These are phyloP conservation scores for Noctua janthina DNA, from an alignment of 2,888 invertebrate genomes.

Conservation along the genomic window DNA sequence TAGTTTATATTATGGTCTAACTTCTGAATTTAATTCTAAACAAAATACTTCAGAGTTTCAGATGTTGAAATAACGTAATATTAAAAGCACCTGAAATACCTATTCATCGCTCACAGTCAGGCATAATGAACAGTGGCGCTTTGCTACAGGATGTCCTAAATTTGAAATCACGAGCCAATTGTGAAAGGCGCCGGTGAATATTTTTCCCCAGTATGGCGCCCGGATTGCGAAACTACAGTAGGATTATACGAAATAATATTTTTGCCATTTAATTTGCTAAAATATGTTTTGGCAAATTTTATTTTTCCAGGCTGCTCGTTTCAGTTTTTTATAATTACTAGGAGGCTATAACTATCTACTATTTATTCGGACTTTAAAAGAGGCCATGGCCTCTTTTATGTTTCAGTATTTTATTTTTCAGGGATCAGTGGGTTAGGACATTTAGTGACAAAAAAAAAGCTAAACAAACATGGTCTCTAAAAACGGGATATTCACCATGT, in stretches of 20 bases:
- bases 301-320: too few relatives aligned
- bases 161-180: slow-evolving; percentile 45
- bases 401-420: background rate
- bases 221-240: slow-evolving; percentile 2
- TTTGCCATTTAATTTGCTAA: background rate
- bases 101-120: background rate
- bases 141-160: slow-evolving; percentile 34
- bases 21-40: background rate
- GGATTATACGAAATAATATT: background rate
- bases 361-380: background rate
- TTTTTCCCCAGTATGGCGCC: slow-evolving; percentile 1
- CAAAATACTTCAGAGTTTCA: background rate
- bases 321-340: background rate
- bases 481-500: too few relatives aligned
- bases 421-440: background rate
- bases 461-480: too few relatives aligned
- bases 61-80: background rate
- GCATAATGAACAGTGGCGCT: background rate
- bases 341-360: background rate
- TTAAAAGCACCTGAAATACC: background rate
- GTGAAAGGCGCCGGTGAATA: slow-evolving; percentile 23
- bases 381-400: background rate
- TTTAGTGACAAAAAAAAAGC: background rate
- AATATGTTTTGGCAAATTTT: background rate
- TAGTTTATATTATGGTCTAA: background rate